phyloP scores from a whole-genome alignment of 2,797 vertebrate species.

The Erethizon dorsatum region DNA sequence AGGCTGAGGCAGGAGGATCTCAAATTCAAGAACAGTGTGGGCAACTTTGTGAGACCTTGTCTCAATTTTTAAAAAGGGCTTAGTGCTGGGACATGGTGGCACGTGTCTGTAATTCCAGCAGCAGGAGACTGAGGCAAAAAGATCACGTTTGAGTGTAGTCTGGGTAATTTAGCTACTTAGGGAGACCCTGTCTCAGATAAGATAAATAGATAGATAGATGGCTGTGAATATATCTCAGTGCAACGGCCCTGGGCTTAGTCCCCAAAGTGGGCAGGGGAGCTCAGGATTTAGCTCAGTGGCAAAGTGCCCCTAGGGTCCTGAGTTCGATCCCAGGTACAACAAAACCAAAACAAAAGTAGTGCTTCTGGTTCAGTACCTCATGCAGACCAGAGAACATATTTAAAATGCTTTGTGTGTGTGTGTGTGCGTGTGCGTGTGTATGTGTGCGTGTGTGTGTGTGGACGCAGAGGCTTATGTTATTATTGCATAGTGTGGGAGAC shows the following conservation, averaged over 20 bases:
- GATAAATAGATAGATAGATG: neutral
- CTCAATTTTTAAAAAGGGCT: neutral
- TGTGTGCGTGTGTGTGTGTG: too few species aligned
- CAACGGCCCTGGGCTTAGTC: neutral
- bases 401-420: neutral
- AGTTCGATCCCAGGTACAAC: neutral
- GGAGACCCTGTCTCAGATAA: neutral
- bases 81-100: neutral
- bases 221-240: neutral
- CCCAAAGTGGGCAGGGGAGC: neutral
- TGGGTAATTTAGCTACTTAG: neutral
- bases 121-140: neutral
- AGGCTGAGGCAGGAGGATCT: neutral
- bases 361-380: neutral
- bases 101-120: neutral
- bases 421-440: neutral
- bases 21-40: neutral
- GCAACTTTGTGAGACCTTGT: neutral
- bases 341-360: neutral
- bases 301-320: neutral
- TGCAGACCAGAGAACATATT: neutral
- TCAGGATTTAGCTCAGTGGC: neutral
- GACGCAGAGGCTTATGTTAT: slow-evolving; percentile 79
- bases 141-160: neutral
- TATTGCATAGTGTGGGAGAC: slow-evolving; percentile 85